These are phyloP conservation scores for Scatophagus argus DNA, from an alignment of 2,113 vertebrate species.

Conservation along the genomic window DNA sequence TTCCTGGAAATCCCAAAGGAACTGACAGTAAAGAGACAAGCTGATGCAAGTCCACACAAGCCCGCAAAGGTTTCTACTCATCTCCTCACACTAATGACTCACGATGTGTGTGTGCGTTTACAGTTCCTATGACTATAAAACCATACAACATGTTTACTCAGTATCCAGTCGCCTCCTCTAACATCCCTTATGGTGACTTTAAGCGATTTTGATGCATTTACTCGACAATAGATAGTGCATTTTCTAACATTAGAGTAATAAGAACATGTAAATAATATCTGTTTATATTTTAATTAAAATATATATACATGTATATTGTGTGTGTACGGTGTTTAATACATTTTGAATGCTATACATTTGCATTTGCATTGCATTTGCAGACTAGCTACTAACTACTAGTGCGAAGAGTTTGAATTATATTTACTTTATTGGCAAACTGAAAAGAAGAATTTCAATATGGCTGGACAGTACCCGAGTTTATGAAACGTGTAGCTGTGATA, in stretches of 20 bases:
- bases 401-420: neutral
- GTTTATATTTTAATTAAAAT: too few relatives aligned
- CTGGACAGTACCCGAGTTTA: neutral
- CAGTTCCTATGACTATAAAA: neutral
- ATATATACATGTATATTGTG: too few relatives aligned
- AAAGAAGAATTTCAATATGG: neutral
- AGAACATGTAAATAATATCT: too few relatives aligned
- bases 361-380: too few relatives aligned
- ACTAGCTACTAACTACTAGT: too few relatives aligned
- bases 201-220: neutral
- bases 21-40: slow-evolving; percentile 5
- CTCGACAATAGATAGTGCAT: neutral
- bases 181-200: neutral
- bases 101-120: neutral
- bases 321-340: too few relatives aligned
- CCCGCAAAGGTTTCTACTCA: slow-evolving; percentile 13
- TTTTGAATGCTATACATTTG: too few relatives aligned
- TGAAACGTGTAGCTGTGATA: neutral
- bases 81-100: neutral
- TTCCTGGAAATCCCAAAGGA: neutral
- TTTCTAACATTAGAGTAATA: too few relatives aligned
- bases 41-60: slow-evolving; percentile 28
- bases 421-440: neutral
- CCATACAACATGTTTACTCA: too few relatives aligned
- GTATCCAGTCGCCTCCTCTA: too few relatives aligned